These are phyloP conservation scores for Tetranychus piercei DNA, from an alignment of 2,888 invertebrate genomes.

Conservation along the genomic window DNA sequence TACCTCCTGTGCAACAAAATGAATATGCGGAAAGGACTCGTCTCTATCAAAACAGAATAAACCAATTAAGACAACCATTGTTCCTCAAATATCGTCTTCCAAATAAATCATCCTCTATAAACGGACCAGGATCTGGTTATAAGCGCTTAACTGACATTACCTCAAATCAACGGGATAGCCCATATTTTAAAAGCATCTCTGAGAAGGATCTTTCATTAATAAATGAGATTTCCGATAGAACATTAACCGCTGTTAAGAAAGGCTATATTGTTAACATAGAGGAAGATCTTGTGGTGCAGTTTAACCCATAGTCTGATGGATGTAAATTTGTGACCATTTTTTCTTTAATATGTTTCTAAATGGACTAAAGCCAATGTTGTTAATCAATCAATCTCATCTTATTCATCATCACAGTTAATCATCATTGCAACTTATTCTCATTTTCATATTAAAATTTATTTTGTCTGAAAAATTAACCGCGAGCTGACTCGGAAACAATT, in stretches of 20 bases:
- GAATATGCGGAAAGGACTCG: constrained; percentile 13
- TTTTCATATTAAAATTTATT: not conserved
- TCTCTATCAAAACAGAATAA: constrained; percentile 8
- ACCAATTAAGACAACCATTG: constrained; percentile 5
- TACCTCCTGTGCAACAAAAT: constrained; percentile 9
- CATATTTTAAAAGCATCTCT: not conserved
- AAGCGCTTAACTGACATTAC: not conserved
- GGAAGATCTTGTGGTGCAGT: constrained; percentile 14
- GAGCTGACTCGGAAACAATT: not conserved
- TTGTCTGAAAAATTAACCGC: not conserved
- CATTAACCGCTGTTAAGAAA: constrained; percentile 9
- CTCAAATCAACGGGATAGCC: not conserved
- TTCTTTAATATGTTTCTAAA: not conserved
- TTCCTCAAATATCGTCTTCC: not conserved
- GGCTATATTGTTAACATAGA: constrained; percentile 9
- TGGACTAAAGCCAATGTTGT: constrained; percentile 1
- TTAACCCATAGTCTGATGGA: constrained; percentile 8
- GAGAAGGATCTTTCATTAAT: constrained; percentile 13
- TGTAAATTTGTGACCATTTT: not conserved
- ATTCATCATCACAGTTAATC: not conserved
- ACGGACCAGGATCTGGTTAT: not conserved
- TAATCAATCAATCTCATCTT: not conserved
- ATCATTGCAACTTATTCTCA: not conserved
- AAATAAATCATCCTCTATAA: not conserved
- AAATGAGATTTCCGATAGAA: constrained; percentile 5